phyloP scores from a whole-genome alignment of 2,797 vertebrate species.

The Catharus ustulatus region DNA sequence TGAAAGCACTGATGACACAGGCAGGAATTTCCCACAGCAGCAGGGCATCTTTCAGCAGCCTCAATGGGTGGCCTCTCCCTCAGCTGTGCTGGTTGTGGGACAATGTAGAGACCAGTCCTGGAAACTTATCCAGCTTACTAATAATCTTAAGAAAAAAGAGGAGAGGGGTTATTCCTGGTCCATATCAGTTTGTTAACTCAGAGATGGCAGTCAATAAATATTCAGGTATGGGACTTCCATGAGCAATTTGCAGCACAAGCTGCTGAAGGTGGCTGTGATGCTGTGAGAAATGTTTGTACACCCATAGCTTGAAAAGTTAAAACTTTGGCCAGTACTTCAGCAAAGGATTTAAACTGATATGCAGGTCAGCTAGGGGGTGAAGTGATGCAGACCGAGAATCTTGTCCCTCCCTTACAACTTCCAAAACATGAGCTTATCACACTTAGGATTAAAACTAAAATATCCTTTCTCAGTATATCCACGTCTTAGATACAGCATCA shows the following conservation, averaged over 20 bases:
- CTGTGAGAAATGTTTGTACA: neutral
- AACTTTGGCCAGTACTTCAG: neutral
- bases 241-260: neutral
- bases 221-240: neutral
- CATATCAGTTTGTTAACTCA: neutral
- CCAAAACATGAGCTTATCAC: neutral
- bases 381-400: neutral
- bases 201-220: neutral
- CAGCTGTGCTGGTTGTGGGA: neutral
- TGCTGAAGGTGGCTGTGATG: neutral
- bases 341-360: neutral
- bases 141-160: neutral
- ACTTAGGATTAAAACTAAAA: neutral
- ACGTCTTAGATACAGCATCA: neutral
- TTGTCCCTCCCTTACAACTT: accelerated
- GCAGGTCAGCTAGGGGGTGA: neutral
- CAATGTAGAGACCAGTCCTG: neutral
- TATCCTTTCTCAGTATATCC: neutral
- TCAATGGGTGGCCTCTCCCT: neutral
- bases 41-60: neutral
- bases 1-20: neutral
- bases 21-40: neutral
- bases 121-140: neutral
- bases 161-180: neutral
- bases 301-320: neutral